Base-by-base conservation (phyloP, 2,888 invertebrate species). In the Carpatolechia fugitivella region DNA sequence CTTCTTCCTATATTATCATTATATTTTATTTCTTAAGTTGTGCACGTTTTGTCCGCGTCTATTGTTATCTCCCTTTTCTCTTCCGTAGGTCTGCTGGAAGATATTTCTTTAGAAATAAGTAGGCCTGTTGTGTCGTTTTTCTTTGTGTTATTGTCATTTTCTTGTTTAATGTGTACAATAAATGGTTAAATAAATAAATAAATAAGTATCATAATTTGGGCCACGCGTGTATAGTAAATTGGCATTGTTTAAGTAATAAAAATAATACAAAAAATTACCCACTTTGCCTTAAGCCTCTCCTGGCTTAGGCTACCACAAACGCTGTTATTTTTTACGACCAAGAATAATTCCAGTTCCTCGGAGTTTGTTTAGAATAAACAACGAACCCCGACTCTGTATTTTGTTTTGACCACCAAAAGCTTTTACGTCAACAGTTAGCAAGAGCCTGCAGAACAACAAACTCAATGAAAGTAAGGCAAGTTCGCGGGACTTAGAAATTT, bases 401-500 rank as follows among this genome's bases (percentile, higher is more conserved):
- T 40, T 47, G 40, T 33, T 54, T 41, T 44, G 56, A 56, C 49
- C 49, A 35, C 47, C 38, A 30, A 53, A 56, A 53, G 52, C 49
- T 54, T 50, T 48, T 18, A 24, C 46, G 51, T 47, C 53, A 57
- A 51, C 57, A 51, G 29, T 57, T 57, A 29, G 44, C 54, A 56
- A 56, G 49, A 49, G 38, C 14, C 38, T 18, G n/a, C 35, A 35
- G n/a, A 56, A 56, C 48, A 53, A 53, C 48, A 48, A 48, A 35
- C 10, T 44, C 30, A 53, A 57, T 51, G 47, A 54, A 54, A 54
- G 29, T 50, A 38, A 44, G 30, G 50, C 53, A 53, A 54, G 51
- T 54, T 51, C 24, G n/a, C n/a, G 30, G 30, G 46, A 30, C 53
- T 53, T 50, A 14, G 53, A 56, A 50, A 44, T 54, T 24, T 6